Evolutionary conservation across 2,113 vertebrate species (phyloP).

Genomic region (Platichthys stellatus): DNA sequence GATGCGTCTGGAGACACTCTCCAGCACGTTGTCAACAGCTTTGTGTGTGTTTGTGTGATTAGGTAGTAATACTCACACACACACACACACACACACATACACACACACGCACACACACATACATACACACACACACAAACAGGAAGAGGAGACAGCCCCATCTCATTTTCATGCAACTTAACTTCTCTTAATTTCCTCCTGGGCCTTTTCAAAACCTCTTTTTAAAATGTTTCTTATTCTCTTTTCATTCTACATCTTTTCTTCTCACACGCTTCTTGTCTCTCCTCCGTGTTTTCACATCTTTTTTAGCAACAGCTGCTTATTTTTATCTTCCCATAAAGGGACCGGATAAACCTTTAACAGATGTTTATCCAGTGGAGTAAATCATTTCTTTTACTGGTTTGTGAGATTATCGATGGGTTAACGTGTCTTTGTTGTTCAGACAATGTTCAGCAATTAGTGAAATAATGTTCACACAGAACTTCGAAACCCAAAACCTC

Average conservation of each 20-base stretch:
- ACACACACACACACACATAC: too few relatives aligned
- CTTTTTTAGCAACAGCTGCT: conserved; percentile 19
- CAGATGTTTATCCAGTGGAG: conserved; percentile 24
- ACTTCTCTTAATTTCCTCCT: too few relatives aligned
- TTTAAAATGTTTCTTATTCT: background rate
- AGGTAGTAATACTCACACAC: too few relatives aligned
- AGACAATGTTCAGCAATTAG: conserved; percentile 8
- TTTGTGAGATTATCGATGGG: background rate
- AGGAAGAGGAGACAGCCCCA: too few relatives aligned
- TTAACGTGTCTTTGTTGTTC: background rate
- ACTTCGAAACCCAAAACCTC: background rate
- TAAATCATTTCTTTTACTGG: background rate
- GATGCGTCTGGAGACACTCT: conserved; percentile 45
- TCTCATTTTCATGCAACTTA: background rate
- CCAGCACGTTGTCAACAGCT: conserved; percentile 42
- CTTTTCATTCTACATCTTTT: background rate
- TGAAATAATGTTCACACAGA: conserved; percentile 8
- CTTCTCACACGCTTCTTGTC: background rate
- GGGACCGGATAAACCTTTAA: conserved; percentile 22
- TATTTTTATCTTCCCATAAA: conserved; percentile 19
- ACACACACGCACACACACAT: too few relatives aligned
- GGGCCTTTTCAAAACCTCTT: background rate
- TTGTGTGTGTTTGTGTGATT: background rate
- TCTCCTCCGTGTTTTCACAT: background rate
- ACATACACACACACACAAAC: too few relatives aligned